Conservation (phyloP, 2,888 invertebrate species). For the Melinopterus prodromus region DNA sequence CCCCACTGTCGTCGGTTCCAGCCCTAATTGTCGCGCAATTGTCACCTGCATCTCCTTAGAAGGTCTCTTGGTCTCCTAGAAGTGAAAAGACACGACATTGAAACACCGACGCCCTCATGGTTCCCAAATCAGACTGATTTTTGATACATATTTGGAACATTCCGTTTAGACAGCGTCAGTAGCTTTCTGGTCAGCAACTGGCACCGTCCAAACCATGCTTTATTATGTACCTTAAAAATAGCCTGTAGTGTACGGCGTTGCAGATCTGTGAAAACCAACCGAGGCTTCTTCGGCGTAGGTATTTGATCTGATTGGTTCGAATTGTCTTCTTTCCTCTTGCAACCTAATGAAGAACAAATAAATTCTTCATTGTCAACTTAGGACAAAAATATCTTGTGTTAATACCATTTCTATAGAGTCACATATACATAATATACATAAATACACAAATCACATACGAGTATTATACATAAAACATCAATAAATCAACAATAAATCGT, state of each 20-base stretch:
- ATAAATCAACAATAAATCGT: no score
- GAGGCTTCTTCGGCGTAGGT: slow-evolving; percentile 98
- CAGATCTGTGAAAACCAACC: slow-evolving; percentile 99
- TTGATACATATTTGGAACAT: neutral
- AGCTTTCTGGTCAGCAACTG: neutral
- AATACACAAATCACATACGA: neutral
- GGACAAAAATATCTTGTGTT: slow-evolving; percentile 20
- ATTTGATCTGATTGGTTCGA: slow-evolving; percentile 79
- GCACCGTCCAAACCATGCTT: neutral
- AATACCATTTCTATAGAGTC: slow-evolving; percentile 8
- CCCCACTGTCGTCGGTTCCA: slow-evolving; percentile 97
- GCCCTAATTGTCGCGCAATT: slow-evolving; percentile 94
- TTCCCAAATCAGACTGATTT: neutral
- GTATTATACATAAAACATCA: neutral
- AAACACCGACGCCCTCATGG: neutral
- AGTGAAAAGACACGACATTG: slow-evolving; percentile 6
- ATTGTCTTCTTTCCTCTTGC: slow-evolving; percentile 96
- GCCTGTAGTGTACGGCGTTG: slow-evolving; percentile 99
- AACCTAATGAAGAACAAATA: slow-evolving; percentile 66
- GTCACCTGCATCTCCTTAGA: slow-evolving; percentile 99
- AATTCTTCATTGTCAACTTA: slow-evolving; percentile 44
- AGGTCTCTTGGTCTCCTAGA: slow-evolving; percentile 97
- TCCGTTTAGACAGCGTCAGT: no score
- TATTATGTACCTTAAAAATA: slow-evolving; percentile 90
- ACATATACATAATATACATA: neutral